Evolutionary conservation across 2,888 invertebrate genomes (phyloP).

Genomic region (Gastracanthus pulcherrimus): DNA sequence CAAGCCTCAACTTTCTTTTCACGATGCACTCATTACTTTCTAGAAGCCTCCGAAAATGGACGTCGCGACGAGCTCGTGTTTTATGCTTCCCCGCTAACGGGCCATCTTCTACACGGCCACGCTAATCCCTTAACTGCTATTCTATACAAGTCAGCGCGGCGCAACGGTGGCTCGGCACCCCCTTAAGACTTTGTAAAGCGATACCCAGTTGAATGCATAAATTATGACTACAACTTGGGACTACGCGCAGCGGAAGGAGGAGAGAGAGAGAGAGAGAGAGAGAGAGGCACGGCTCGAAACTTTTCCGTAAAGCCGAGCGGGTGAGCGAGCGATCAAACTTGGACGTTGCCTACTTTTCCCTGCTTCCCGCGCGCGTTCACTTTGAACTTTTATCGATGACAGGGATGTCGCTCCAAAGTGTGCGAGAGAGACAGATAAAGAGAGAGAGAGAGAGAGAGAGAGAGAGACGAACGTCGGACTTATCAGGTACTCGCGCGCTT

Average conservation of each 20-base stretch:
- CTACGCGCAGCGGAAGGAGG: too few species aligned
- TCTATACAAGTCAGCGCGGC: constrained; percentile 24
- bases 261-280: too few species aligned
- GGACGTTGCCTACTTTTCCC: constrained; percentile 55
- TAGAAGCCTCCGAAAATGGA: not conserved
- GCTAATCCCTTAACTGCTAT: constrained; percentile 44
- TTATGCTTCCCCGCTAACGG: constrained; percentile 14
- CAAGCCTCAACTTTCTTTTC: not conserved
- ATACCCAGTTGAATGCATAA: constrained; percentile 70
- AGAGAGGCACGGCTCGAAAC: not conserved
- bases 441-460: too few species aligned
- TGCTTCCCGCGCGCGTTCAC: constrained; percentile 48
- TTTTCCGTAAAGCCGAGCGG: constrained; percentile 21
- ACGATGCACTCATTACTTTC: not conserved
- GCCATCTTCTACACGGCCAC: not conserved
- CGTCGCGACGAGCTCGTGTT: not conserved
- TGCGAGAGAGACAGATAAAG: too few species aligned
- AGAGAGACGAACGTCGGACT: constrained; percentile 61
- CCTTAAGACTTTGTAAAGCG: constrained; percentile 59
- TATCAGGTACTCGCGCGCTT: constrained; percentile 63
- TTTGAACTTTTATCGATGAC: constrained; percentile 70
- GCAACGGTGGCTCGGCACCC: not conserved
- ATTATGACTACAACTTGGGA: constrained; percentile 71
- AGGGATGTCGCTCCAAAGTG: constrained; percentile 60
- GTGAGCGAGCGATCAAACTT: constrained; percentile 59